These are phyloP conservation scores for Grammomys dolichurus DNA, from an alignment of 2,113 vertebrate species.

Conservation along the genomic window DNA sequence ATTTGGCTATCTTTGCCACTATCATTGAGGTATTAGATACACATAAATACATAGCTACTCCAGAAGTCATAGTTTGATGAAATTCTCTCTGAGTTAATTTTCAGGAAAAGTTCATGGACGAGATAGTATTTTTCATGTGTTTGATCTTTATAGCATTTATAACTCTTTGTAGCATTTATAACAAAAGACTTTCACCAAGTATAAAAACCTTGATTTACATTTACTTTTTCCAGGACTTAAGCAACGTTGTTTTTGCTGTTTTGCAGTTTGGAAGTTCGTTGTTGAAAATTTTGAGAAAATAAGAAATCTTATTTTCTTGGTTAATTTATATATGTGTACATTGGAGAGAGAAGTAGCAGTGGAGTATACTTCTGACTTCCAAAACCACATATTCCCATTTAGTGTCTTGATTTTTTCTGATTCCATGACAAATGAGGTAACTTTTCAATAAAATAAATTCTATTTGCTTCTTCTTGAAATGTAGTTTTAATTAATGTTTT, in stretches of 20 bases:
- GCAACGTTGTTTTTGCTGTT: neutral
- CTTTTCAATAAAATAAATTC: neutral
- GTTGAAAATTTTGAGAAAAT: neutral
- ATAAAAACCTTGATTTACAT: neutral
- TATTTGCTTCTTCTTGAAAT: neutral
- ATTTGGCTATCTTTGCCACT: neutral
- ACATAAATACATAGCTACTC: neutral
- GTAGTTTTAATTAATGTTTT: constrained; percentile 1
- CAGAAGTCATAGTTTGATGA: neutral
- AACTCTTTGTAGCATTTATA: neutral
- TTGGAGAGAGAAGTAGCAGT: rapidly evolving
- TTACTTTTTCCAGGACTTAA: neutral
- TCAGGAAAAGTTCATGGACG: neutral
- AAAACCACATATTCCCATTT: neutral
- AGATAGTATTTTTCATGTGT: neutral
- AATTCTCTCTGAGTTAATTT: neutral
- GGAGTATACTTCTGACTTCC: neutral
- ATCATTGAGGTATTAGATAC: neutral
- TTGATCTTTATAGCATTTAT: neutral
- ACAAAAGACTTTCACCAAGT: neutral
- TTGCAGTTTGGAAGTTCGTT: neutral
- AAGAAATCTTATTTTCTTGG: neutral
- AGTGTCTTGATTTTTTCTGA: neutral
- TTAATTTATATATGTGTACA: neutral
- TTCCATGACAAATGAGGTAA: neutral